Evolutionary conservation across 1,140 invertebrate species (phyloP), one percentile per base, ranked within the genome.

Genomic region (Drosophila pectinifera): DNA sequence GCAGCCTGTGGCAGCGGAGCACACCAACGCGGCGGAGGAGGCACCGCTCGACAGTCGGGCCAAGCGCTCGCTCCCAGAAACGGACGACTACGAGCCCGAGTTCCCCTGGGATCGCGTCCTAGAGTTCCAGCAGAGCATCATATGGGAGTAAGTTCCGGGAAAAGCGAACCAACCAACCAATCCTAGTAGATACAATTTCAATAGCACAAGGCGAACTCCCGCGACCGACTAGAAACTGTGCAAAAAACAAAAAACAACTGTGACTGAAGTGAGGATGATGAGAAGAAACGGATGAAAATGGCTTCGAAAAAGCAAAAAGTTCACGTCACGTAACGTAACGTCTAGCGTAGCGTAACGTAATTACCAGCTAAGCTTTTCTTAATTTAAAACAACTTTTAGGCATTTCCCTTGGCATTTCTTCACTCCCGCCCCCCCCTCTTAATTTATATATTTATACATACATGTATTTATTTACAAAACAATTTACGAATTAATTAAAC

Each of bases 401-500:
- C 84, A 89, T 89, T 89, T 89, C 58, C 68, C 86, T 62, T 83
- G 84, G 76, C 84, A 88, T 80, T 74, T 82, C 62, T 26, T 20
- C 68, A 68, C 38, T 41, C 46, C 28, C 16, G 14, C 14, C 16
- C 62, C 8, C 8, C n/a, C 24, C 39, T 24, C 34, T 80, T 81
- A 88, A 83, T 76, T 89, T 84, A 80, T 70, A 82, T 57, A 78
- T 79, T 76, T 88, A 78, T 55, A 77, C 65, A 69, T 84, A 77
- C 65, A 69, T 84, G 73, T 79, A 79, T 79, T 70, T 86, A 59
- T 88, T 83, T 79, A 88, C 70, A 77, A 89, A 82, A 62, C 65
- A 80, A 90, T 74, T 78, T 84, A 91, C 88, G 88, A 91, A 91
- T 91, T 91, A 91, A 91, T 91, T 91, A 91, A 91, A 91, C 88